These are phyloP conservation scores for Lytechinus pictus DNA, from an alignment of 35 echinoderm and acorn worm genomes.

Conservation along the genomic window DNA sequence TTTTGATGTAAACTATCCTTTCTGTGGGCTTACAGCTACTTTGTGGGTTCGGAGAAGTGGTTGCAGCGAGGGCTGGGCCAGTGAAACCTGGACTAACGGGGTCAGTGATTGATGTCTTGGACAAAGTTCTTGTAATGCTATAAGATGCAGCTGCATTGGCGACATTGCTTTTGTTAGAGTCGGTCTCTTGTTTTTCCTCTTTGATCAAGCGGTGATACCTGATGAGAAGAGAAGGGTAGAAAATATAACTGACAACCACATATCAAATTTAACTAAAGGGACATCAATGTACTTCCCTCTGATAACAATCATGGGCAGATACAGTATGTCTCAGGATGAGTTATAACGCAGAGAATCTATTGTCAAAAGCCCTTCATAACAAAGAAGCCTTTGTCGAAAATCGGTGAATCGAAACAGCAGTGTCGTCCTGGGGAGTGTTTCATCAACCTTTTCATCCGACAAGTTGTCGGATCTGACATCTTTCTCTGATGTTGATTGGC, in stretches of 20 bases:
- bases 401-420: too few relatives aligned
- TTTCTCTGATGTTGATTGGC: too few relatives aligned
- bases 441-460: too few relatives aligned
- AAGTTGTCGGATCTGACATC: too few relatives aligned
- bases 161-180: neutral
- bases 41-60: neutral
- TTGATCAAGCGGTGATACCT: neutral
- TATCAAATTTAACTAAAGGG: too few relatives aligned
- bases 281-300: too few relatives aligned
- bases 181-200: neutral
- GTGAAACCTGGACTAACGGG: neutral
- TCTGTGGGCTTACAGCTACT: neutral
- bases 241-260: neutral
- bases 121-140: neutral
- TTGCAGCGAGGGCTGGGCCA: neutral
- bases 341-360: too few relatives aligned
- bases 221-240: neutral
- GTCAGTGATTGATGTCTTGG: neutral
- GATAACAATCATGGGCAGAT: too few relatives aligned
- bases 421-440: too few relatives aligned
- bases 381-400: too few relatives aligned
- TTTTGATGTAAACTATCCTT: conserved; percentile 24
- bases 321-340: too few relatives aligned
- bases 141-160: neutral
- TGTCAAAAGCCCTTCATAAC: too few relatives aligned